A percentile compares a stretch with the other conserved stretches of the same genome.
Conservation (phyloP, 2,888 invertebrate genomes). For the Gymnosoma rotundatum region DNA sequence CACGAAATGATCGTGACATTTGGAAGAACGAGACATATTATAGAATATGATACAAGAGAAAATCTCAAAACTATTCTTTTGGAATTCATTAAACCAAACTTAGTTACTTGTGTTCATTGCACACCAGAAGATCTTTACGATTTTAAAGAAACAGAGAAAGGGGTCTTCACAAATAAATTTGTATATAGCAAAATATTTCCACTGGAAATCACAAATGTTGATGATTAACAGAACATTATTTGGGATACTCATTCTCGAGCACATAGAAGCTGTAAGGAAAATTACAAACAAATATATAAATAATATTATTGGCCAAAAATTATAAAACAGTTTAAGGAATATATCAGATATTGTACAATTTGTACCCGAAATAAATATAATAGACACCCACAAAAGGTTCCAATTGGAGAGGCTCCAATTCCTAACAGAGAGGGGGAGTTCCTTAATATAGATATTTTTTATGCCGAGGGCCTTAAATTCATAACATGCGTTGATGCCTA, state of each 20-base stretch:
- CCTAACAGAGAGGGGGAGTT: conserved; percentile 21
- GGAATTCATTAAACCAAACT: conserved; percentile 54
- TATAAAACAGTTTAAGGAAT: conserved; percentile 27
- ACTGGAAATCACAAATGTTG: conserved; percentile 11
- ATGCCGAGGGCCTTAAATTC: conserved; percentile 31
- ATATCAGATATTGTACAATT: conserved; percentile 1
- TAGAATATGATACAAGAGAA: conserved; percentile 55
- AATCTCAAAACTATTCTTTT: conserved; percentile 52
- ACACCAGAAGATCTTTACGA: conserved; percentile 41
- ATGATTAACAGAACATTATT: conserved; percentile 49
- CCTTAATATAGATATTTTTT: conserved; percentile 33
- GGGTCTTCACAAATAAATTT: conserved; percentile 34
- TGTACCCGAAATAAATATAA: no score
- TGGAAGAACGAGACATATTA: conserved; percentile 36
- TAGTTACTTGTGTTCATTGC: conserved; percentile 49
- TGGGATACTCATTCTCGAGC: conserved; percentile 27
- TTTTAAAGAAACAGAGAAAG: conserved; percentile 37
- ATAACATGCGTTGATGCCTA: conserved; percentile 29
- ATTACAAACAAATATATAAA: conserved; percentile 6
- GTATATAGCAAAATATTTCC: conserved; percentile 23
- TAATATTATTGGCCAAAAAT: conserved; percentile 36
- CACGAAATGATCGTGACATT: conserved; percentile 21
- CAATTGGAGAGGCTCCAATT: conserved; percentile 20
- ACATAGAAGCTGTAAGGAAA: conserved; percentile 33
- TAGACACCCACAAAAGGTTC: conserved; percentile 22